Conservation (phyloP, 2,113 vertebrate genomes). For the Calidris pugnax region DNA sequence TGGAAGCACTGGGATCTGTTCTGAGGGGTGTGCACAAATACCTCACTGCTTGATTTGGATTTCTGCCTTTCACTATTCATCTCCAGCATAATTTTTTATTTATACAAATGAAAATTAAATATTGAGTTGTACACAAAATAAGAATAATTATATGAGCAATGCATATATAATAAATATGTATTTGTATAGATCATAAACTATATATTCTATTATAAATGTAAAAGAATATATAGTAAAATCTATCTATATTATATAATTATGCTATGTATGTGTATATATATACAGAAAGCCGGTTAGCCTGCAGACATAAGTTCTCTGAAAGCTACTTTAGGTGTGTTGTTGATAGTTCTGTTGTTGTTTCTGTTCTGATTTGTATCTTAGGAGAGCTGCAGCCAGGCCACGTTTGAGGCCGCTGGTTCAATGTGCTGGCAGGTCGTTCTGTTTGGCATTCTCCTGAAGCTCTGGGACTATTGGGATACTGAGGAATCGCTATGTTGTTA, state of each 20-base stretch:
- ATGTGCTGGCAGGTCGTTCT: not conserved
- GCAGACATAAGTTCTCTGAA: not conserved
- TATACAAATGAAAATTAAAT: not conserved
- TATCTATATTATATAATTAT: not conserved
- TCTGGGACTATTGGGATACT: not conserved
- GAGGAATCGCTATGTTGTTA: not conserved
- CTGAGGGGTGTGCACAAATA: not conserved
- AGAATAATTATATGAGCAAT: not conserved
- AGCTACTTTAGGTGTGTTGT: not conserved
- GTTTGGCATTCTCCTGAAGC: not conserved
- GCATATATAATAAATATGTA: not conserved
- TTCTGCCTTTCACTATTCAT: not conserved
- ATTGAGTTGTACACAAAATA: not conserved
- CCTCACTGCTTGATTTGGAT: not conserved
- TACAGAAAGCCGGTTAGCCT: not conserved
- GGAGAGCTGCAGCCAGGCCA: not conserved
- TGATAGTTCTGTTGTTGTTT: not conserved
- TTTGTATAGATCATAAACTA: not conserved
- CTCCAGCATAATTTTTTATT: not conserved
- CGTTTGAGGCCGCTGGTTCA: not conserved
- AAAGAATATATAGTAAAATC: not conserved
- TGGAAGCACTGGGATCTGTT: not conserved
- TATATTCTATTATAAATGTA: not conserved
- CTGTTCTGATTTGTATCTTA: not conserved
- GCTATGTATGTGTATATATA: not conserved